These are phyloP conservation scores for Sthenelais limicola DNA, from an alignment of 2,888 invertebrate species.

Conservation along the genomic window DNA sequence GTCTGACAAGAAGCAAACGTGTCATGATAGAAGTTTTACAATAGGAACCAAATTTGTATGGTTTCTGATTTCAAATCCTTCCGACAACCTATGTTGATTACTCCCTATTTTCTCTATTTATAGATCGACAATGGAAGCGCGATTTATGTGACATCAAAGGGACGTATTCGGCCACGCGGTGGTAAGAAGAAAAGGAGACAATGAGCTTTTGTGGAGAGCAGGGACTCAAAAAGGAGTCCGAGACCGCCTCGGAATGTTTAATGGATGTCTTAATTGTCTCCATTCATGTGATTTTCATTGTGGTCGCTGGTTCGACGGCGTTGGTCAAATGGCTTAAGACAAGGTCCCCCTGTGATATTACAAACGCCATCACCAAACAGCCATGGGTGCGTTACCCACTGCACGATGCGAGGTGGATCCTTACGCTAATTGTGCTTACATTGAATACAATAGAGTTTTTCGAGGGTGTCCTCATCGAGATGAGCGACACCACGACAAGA, in stretches of 20 bases:
- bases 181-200: no score
- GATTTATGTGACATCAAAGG: no score
- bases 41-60: no score
- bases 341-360: slow-evolving; percentile 62
- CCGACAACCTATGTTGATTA: no score
- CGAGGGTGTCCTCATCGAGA: slow-evolving; percentile 65
- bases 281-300: slow-evolving; percentile 64
- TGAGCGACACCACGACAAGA: slow-evolving; percentile 60
- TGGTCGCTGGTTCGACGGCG: slow-evolving; percentile 63
- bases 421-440: slow-evolving; percentile 59
- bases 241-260: slow-evolving; percentile 58
- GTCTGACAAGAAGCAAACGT: no score
- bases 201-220: slow-evolving; percentile 18
- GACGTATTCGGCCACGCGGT: no score
- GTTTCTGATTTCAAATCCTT: no score
- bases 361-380: slow-evolving; percentile 55
- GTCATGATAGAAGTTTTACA: no score
- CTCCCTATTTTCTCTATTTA: no score
- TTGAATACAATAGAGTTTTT: slow-evolving; percentile 61
- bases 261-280: slow-evolving; percentile 68
- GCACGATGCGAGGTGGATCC: slow-evolving; percentile 63
- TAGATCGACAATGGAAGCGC: no score
- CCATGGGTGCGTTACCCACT: slow-evolving; percentile 67
- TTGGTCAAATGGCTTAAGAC: slow-evolving; percentile 58
- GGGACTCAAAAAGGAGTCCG: not conserved